A percentile compares a stretch with the other conserved stretches of the same genome.
Conservation (phyloP, 2,888 invertebrate genomes). For the Marronus borbonicus region DNA sequence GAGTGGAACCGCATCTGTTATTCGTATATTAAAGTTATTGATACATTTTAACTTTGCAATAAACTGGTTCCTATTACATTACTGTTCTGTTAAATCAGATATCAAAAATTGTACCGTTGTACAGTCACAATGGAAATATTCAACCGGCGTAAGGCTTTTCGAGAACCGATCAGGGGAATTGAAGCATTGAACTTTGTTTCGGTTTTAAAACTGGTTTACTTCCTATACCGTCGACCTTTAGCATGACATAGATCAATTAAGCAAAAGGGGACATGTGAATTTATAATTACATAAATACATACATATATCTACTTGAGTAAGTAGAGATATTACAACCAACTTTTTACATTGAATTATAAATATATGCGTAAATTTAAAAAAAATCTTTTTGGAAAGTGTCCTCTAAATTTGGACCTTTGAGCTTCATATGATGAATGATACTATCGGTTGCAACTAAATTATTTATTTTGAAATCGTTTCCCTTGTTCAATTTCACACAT, state of each 20-base stretch:
- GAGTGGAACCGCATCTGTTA: too few relatives aligned
- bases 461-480: too few relatives aligned
- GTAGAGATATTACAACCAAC: too few relatives aligned
- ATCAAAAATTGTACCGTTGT: constrained; percentile 12
- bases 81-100: constrained; percentile 16
- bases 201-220: constrained; percentile 39
- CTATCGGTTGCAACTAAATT: too few relatives aligned
- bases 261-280: neutral
- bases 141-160: constrained; percentile 13
- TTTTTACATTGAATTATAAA: too few relatives aligned
- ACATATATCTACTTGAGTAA: too few relatives aligned
- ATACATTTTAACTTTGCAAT: neutral
- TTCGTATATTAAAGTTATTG: neutral
- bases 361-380: too few relatives aligned
- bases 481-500: too few relatives aligned
- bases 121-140: constrained; percentile 4
- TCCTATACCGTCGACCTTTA: constrained; percentile 41
- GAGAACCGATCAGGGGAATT: constrained; percentile 11
- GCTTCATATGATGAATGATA: too few relatives aligned
- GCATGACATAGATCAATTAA: constrained; percentile 7
- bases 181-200: constrained; percentile 45
- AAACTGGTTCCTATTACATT: neutral
- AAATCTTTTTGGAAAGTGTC: too few relatives aligned
- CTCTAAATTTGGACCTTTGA: too few relatives aligned
- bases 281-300: neutral